Evolutionary conservation across 2,888 invertebrate species (phyloP), one percentile per base, ranked within the genome.

Genomic region (Bombylius discolor): DNA sequence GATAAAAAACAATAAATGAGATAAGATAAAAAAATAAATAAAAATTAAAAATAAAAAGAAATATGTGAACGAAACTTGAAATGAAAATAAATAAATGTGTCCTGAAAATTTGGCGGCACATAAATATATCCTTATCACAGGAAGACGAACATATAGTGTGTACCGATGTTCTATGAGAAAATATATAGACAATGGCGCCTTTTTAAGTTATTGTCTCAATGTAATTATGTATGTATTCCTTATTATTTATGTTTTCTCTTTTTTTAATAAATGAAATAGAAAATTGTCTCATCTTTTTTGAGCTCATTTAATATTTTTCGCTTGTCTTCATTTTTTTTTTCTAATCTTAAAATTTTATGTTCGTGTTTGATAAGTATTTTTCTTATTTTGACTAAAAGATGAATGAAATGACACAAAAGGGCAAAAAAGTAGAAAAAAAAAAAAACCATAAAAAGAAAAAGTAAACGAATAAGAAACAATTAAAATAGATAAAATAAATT

Each of bases 41-140:
- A 23, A 23, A 23, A 23, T 23, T 23, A 3, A 23, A 23, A 23
- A 23, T 23, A 23, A 34, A 32, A 52, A 34, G 14, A 47, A 52
- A 48, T 23, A 23, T 23, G 23, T 23, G 23, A 3, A 23, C 23
- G 23, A 23, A 23, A 23, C 23, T 23, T 23, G 23, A 23, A 23
- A 23, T 23, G 23, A 23, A 23, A 11, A 46, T 33, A 55, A 39
- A 56, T 47, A 47, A 59, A 56, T 39, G 51, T 59, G 59, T 56
- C 56, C 54, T 54, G 48, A 54, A 56, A 56, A 56, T 55, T 59
- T 58, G 59, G 59, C 59, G 59, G 59, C 59, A 59, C 59, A 59
- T 59, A 59, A 59, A 59, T 59, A 58, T 58, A 56, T 58, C 58
- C 59, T 59, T 59, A 59, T 59, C 59, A 58, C 50, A 56, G 56